These are phyloP conservation scores for Zoanthus sociatus DNA, from an alignment of 92 coral and sea anemone species.

Conservation along the genomic window DNA sequence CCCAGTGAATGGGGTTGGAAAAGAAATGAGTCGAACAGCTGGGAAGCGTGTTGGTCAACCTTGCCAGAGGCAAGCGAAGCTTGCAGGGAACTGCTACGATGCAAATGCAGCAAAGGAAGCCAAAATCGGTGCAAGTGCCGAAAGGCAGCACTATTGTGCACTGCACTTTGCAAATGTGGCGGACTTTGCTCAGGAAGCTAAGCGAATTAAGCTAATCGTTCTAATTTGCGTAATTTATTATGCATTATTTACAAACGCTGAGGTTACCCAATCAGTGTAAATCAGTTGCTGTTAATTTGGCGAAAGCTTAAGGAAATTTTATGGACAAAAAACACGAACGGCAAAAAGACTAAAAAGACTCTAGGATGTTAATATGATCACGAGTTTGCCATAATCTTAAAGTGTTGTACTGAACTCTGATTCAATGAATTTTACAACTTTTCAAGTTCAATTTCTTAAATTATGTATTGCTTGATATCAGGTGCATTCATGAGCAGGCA, in stretches of 20 bases:
- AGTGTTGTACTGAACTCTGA: background rate
- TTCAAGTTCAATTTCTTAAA: too few relatives aligned
- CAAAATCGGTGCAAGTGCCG: constrained; percentile 55
- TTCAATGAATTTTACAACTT: background rate
- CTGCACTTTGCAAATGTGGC: constrained; percentile 71
- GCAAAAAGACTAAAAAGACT: too few relatives aligned
- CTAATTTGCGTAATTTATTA: background rate
- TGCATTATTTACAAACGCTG: background rate
- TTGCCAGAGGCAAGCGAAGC: constrained; percentile 65
- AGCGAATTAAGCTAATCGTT: background rate
- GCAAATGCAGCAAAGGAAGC: constrained; percentile 73
- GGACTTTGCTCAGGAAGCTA: constrained; percentile 43
- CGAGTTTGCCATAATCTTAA: too few relatives aligned
- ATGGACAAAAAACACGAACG: too few relatives aligned
- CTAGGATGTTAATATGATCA: too few relatives aligned
- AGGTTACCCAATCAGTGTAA: constrained; percentile 7
- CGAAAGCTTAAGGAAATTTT: background rate
- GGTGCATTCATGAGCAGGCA: background rate
- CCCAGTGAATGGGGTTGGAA: constrained; percentile 64
- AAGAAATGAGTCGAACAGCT: constrained; percentile 40
- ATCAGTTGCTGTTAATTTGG: background rate
- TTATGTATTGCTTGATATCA: too few relatives aligned
- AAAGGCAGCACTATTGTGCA: constrained; percentile 63
- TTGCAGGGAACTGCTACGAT: constrained; percentile 62
- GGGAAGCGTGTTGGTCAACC: constrained; percentile 56